Percentiles rank a stretch among this genome's conserved stretches.
Conservation (phyloP, 2,113 vertebrate species). For the Terrapene triunguis region DNA sequence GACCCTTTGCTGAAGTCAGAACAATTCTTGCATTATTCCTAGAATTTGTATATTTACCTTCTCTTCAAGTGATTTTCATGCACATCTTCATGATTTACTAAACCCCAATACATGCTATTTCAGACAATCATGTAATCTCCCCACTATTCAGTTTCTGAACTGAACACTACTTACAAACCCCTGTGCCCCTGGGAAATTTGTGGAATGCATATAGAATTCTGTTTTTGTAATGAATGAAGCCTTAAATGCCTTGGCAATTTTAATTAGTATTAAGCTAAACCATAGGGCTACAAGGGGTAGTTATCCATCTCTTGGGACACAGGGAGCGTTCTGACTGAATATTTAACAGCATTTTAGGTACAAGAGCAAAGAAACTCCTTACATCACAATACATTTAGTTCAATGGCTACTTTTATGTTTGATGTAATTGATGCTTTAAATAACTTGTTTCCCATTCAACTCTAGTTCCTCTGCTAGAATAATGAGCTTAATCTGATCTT, state of each 20-base stretch:
- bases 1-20: background rate
- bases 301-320: background rate
- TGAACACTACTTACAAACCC: background rate
- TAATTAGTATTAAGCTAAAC: background rate
- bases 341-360: background rate
- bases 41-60: background rate
- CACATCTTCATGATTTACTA: background rate
- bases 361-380: background rate
- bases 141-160: background rate
- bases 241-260: background rate
- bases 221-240: background rate
- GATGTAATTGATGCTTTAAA: slow-evolving; percentile 3
- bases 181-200: background rate
- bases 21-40: background rate
- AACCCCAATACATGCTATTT: background rate
- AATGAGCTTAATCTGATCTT: slow-evolving; percentile 37
- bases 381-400: background rate
- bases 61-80: background rate
- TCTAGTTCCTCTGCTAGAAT: background rate
- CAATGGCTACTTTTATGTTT: background rate
- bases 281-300: background rate
- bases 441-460: background rate
- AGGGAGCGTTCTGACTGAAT: background rate
- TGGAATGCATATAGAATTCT: background rate
- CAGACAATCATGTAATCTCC: background rate